phyloP scores from a whole-genome alignment of 1,140 invertebrate genomes.

The Drosophila leontia region DNA sequence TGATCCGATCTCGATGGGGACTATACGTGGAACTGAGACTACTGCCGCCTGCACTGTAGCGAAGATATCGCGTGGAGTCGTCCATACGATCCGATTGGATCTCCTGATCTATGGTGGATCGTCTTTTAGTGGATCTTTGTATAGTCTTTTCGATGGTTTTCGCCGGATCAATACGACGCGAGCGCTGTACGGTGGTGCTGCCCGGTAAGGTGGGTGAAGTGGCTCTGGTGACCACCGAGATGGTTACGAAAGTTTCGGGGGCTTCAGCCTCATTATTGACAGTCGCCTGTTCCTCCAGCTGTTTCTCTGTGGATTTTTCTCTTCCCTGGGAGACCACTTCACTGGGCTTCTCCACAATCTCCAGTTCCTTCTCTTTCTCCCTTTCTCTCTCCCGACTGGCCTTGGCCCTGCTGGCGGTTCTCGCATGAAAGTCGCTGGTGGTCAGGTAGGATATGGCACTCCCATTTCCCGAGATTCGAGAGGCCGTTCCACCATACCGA shows the following conservation, averaged over 20 bases:
- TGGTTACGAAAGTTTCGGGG: slow-evolving; percentile 85
- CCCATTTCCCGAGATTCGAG: slow-evolving; percentile 45
- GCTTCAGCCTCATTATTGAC: background rate
- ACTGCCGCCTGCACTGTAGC: slow-evolving; percentile 86
- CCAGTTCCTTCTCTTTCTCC: slow-evolving; percentile 37
- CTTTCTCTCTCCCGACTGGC: slow-evolving; percentile 68
- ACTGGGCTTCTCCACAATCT: slow-evolving; percentile 7
- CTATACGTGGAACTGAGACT: slow-evolving; percentile 88
- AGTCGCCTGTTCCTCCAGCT: background rate
- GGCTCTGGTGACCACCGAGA: slow-evolving; percentile 89
- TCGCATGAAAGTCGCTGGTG: slow-evolving; percentile 77
- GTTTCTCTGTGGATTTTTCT: slow-evolving; percentile 2
- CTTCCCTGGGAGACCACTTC: slow-evolving; percentile 15
- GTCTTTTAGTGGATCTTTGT: slow-evolving; percentile 86
- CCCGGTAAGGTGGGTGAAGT: slow-evolving; percentile 91
- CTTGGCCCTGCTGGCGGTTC: slow-evolving; percentile 72
- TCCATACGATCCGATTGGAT: slow-evolving; percentile 89
- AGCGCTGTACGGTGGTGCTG: slow-evolving; percentile 87
- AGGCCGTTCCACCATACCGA: slow-evolving; percentile 46
- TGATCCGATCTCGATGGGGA: slow-evolving; percentile 87
- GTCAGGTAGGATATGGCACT: slow-evolving; percentile 73
- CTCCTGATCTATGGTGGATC: slow-evolving; percentile 88
- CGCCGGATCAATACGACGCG: slow-evolving; percentile 89
- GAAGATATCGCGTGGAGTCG: slow-evolving; percentile 87
- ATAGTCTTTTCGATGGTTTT: slow-evolving; percentile 89